phyloP scores from a whole-genome alignment of 2,888 invertebrate genomes.

The Cinara cedri region DNA sequence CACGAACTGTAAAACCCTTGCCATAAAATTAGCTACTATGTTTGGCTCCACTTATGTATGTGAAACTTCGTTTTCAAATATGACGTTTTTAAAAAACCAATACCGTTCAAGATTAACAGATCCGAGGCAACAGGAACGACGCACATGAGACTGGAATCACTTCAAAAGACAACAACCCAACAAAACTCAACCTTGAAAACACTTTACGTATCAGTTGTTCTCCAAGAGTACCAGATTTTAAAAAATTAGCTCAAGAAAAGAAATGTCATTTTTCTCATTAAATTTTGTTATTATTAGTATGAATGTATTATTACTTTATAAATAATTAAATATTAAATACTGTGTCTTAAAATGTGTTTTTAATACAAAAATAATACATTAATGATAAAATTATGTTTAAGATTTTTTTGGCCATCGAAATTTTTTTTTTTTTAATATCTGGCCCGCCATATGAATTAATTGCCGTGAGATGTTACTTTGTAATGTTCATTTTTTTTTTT shows the following conservation, averaged over 20 bases:
- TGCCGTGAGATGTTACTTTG: too few species aligned
- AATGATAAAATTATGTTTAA: constrained; percentile 27
- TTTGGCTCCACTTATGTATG: too few species aligned
- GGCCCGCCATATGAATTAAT: not conserved
- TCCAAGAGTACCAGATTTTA: constrained; percentile 32
- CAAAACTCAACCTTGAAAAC: constrained; percentile 49
- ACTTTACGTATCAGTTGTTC: constrained; percentile 17
- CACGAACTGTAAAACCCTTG: not conserved
- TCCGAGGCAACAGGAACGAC: too few species aligned
- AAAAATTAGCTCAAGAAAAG: constrained; percentile 24
- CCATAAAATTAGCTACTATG: too few species aligned
- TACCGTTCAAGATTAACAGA: constrained; percentile 47
- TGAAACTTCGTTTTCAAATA: constrained; percentile 54
- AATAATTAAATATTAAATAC: constrained; percentile 16
- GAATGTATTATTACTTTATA: constrained; percentile 26
- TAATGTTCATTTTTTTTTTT: too few species aligned
- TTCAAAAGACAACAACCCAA: too few species aligned
- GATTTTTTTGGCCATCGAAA: not conserved
- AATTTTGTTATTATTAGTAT: constrained; percentile 31
- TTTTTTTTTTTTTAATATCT: constrained; percentile 1
- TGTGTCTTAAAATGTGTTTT: constrained; percentile 24
- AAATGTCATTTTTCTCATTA: constrained; percentile 22
- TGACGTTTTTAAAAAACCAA: constrained; percentile 44
- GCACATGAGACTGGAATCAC: too few species aligned
- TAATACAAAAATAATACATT: constrained; percentile 25